Conservation (phyloP, 2,888 invertebrate species). For the Troglohyphantes excavatus region DNA sequence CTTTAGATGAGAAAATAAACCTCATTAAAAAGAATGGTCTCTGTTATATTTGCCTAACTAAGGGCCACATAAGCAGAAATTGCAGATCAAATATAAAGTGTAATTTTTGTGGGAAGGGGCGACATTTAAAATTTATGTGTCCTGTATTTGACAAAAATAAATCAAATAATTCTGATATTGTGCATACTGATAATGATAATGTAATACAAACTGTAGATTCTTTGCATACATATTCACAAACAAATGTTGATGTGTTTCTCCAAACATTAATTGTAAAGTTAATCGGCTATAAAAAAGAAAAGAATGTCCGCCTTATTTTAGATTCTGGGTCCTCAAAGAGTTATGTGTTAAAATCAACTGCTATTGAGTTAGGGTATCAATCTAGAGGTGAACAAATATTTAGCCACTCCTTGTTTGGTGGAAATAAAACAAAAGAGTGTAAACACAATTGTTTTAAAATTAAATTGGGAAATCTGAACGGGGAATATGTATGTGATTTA, state of each 20-base stretch:
- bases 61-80: too few species aligned
- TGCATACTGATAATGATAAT: too few species aligned
- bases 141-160: too few species aligned
- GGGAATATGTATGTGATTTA: background rate
- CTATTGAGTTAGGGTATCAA: background rate
- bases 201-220: too few species aligned
- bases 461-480: background rate
- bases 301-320: background rate
- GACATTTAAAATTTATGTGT: too few species aligned
- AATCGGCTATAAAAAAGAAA: background rate
- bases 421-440: background rate
- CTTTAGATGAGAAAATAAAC: too few species aligned
- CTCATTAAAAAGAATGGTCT: too few species aligned
- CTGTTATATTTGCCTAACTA: too few species aligned
- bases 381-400: background rate
- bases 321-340: background rate
- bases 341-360: constrained; percentile 2
- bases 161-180: too few species aligned
- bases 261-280: background rate
- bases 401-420: background rate
- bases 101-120: too few species aligned
- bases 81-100: too few species aligned
- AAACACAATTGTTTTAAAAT: background rate
- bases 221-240: background rate
- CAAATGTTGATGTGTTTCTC: background rate